phyloP scores from a whole-genome alignment of 2,113 vertebrate genomes.

The Zapus hudsonius region DNA sequence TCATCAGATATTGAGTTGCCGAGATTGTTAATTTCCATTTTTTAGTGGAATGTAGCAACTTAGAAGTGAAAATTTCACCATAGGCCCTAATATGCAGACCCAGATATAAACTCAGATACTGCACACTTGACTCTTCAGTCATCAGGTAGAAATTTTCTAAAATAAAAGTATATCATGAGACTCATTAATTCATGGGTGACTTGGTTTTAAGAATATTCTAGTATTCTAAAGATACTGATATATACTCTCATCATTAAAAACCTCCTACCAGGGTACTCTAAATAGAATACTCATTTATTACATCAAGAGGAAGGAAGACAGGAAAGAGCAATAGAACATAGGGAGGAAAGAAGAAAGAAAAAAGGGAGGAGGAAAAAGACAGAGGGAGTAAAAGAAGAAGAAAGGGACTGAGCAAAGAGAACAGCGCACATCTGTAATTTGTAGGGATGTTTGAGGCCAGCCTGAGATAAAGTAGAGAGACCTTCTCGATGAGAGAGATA shows the following conservation, averaged over 20 bases:
- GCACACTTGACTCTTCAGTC: neutral
- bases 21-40: neutral
- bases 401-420: too few relatives aligned
- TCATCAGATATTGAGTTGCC: neutral
- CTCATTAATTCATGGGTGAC: neutral
- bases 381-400: neutral
- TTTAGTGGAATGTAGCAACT: neutral
- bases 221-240: neutral
- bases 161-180: neutral
- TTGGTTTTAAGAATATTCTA: constrained; percentile 3
- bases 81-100: neutral
- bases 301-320: neutral
- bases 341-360: neutral
- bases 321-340: neutral
- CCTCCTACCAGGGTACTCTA: neutral
- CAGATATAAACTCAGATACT: neutral
- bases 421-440: too few relatives aligned
- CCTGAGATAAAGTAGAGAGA: too few relatives aligned
- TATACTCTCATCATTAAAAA: neutral
- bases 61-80: neutral
- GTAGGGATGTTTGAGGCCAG: too few relatives aligned
- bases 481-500: neutral
- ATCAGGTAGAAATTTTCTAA: neutral
- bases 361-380: too few relatives aligned
- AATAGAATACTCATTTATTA: neutral